These are phyloP conservation scores for Proterorhinus semilunaris DNA, from an alignment of 2,113 vertebrate genomes.

Conservation along the genomic window DNA sequence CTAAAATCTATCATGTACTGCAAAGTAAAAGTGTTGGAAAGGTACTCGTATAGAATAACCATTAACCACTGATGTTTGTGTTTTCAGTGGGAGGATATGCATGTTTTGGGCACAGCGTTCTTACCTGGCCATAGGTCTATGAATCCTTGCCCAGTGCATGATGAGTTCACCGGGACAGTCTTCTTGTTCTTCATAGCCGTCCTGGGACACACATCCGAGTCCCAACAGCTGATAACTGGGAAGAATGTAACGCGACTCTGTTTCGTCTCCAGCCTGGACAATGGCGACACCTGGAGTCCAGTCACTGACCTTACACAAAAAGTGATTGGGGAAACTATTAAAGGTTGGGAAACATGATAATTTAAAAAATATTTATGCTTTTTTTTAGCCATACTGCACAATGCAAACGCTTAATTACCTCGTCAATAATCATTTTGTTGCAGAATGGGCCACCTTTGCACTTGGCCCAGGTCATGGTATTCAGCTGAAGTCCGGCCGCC, in stretches of 20 bases:
- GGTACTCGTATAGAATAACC: too few relatives aligned
- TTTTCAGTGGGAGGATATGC: slow-evolving; percentile 88
- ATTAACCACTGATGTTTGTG: not conserved
- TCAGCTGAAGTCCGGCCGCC: slow-evolving; percentile 86
- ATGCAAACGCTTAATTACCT: not conserved
- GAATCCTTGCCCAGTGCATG: slow-evolving; percentile 93
- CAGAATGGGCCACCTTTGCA: slow-evolving; percentile 94
- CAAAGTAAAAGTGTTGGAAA: too few relatives aligned
- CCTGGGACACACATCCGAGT: slow-evolving; percentile 82
- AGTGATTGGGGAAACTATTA: slow-evolving; percentile 85
- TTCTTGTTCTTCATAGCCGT: slow-evolving; percentile 95
- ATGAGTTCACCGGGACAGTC: slow-evolving; percentile 74
- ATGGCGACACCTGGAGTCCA: slow-evolving; percentile 84
- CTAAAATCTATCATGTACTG: too few relatives aligned
- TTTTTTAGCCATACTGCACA: not conserved
- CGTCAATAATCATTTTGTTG: not conserved
- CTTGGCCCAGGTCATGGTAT: slow-evolving; percentile 91
- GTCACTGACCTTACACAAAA: slow-evolving; percentile 83
- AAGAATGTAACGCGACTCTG: slow-evolving; percentile 89
- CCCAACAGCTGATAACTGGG: slow-evolving; percentile 86
- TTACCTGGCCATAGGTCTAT: slow-evolving; percentile 89
- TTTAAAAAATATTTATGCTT: not conserved
- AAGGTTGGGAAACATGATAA: slow-evolving; percentile 59
- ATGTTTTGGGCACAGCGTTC: slow-evolving; percentile 77
- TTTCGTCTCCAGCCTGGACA: slow-evolving; percentile 82